Evolutionary conservation across 2,888 invertebrate species (phyloP).

Genomic region (Nineta flava): DNA sequence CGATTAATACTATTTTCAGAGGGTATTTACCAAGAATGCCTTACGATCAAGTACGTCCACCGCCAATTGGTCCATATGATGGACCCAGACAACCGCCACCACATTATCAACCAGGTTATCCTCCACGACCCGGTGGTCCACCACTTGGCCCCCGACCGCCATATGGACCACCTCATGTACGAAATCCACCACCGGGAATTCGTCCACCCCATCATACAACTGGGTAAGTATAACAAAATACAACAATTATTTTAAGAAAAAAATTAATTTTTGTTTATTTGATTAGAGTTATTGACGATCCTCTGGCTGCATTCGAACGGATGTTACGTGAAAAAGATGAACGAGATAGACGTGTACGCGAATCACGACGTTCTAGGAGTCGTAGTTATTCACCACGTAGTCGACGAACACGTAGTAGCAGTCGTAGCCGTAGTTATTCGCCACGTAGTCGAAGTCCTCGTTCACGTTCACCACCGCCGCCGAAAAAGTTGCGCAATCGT

Average conservation of each 20-base stretch:
- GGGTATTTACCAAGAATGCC: constrained; percentile 20
- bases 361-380: constrained; percentile 38
- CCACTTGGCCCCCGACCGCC: constrained; percentile 9
- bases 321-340: constrained; percentile 75
- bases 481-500: constrained; percentile 23
- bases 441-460: constrained; percentile 24
- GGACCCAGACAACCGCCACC: constrained; percentile 24
- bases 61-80: constrained; percentile 25
- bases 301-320: constrained; percentile 72
- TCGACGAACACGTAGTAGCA: constrained; percentile 27
- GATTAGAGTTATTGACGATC: constrained; percentile 60
- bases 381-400: constrained; percentile 30
- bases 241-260: neutral
- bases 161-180: constrained; percentile 5
- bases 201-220: constrained; percentile 30
- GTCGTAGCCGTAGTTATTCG: constrained; percentile 25
- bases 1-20: neutral
- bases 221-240: constrained; percentile 24
- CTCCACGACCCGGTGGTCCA: constrained; percentile 14
- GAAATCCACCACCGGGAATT: constrained; percentile 35
- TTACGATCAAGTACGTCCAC: constrained; percentile 16
- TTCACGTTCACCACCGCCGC: constrained; percentile 21
- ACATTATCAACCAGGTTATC: constrained; percentile 17
- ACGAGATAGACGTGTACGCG: constrained; percentile 41
- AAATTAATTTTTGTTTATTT: neutral